These are phyloP conservation scores for Seriola aureovittata DNA, from an alignment of 2,113 vertebrate species.

Conservation along the genomic window DNA sequence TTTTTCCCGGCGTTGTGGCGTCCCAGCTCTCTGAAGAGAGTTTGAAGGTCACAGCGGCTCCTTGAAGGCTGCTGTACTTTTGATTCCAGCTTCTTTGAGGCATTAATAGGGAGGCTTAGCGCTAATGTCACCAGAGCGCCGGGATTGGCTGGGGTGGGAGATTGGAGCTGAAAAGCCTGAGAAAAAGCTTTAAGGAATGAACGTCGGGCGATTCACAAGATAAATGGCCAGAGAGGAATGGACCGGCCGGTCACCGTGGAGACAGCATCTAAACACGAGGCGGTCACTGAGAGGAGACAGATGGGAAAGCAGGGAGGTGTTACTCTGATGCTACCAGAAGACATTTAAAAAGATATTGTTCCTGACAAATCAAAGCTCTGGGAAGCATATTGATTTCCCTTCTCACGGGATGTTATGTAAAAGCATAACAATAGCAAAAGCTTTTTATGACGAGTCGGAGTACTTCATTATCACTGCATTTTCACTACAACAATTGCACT, in stretches of 20 bases:
- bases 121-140: conserved; percentile 41
- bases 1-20: neutral
- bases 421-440: too few relatives aligned
- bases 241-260: neutral
- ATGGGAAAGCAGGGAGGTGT: neutral
- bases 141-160: conserved; percentile 11
- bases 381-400: neutral
- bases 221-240: conserved; percentile 31
- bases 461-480: too few relatives aligned
- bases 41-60: conserved; percentile 53
- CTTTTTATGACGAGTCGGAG: too few relatives aligned
- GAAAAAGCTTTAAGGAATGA: conserved; percentile 30
- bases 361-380: neutral
- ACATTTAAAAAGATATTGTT: neutral
- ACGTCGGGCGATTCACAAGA: conserved; percentile 26
- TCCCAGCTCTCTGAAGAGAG: conserved; percentile 4
- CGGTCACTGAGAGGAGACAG: neutral
- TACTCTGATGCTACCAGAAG: neutral
- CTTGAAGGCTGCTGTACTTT: conserved; percentile 39
- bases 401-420: too few relatives aligned
- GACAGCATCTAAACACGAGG: conserved; percentile 5
- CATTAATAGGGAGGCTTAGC: conserved; percentile 56
- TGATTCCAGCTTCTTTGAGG: conserved; percentile 52
- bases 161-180: conserved; percentile 7
- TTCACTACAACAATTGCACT: too few relatives aligned